Evolutionary conservation across 2,888 invertebrate genomes (phyloP).

Genomic region (Trichopoda pennipes): DNA sequence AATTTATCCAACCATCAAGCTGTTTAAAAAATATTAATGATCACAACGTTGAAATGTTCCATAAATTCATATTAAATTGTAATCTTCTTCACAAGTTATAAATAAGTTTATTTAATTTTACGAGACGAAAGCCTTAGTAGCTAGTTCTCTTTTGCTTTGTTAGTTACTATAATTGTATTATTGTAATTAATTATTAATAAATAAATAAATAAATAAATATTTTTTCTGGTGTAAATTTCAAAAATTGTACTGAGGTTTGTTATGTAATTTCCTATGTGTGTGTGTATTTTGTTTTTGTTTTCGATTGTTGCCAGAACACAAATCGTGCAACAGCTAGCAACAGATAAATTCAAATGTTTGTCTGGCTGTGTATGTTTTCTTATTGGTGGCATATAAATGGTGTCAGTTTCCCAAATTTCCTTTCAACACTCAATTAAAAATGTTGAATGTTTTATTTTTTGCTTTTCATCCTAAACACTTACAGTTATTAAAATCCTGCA

Average conservation of each 20-base stretch:
- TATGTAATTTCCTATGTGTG: constrained; percentile 36
- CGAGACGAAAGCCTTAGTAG: no score
- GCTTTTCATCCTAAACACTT: not conserved
- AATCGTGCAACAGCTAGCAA: constrained; percentile 16
- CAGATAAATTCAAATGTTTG: not conserved
- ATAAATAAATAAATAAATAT: no score
- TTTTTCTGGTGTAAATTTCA: constrained; percentile 8
- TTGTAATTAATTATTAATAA: no score
- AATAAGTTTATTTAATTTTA: no score
- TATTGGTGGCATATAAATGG: constrained; percentile 11
- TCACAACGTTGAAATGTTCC: no score
- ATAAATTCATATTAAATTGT: no score
- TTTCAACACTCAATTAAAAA: constrained; percentile 36
- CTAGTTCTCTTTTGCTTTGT: no score
- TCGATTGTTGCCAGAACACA: not conserved
- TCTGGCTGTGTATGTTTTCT: not conserved
- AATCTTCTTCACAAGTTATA: no score
- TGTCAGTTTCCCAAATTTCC: constrained; percentile 37
- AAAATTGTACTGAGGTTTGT: constrained; percentile 28
- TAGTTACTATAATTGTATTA: no score
- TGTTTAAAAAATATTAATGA: no score
- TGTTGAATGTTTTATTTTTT: not conserved
- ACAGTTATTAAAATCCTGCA: not conserved
- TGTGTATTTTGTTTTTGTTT: not conserved
- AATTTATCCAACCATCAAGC: no score